Conservation (phyloP, 1,140 invertebrate genomes). For the Schlechtendalia chinensis region DNA sequence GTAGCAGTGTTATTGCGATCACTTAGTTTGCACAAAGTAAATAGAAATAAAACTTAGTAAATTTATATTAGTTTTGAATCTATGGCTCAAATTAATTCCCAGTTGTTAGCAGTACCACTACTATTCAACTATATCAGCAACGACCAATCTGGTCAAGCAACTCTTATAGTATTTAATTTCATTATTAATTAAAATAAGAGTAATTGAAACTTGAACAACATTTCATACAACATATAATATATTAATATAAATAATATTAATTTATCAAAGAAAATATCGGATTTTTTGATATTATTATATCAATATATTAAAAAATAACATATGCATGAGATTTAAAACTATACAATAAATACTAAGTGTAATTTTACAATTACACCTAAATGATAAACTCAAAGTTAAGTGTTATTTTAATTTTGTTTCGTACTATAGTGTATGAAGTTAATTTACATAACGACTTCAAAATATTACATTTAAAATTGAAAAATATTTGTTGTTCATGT, state of each 20-base stretch:
- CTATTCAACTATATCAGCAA: not conserved
- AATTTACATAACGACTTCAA: no score
- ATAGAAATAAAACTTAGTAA: constrained; percentile 16
- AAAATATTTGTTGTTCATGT: no score
- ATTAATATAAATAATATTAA: not conserved
- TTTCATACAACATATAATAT: no score
- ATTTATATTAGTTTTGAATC: constrained; percentile 3
- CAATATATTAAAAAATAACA: no score
- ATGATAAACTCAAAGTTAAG: no score
- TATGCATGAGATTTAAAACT: no score
- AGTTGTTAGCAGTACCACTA: not conserved
- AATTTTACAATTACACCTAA: no score
- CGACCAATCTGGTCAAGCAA: not conserved
- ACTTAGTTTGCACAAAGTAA: constrained; percentile 19
- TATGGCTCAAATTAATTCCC: not conserved
- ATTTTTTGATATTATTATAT: no score
- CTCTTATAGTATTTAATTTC: not conserved
- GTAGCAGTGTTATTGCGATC: constrained; percentile 12
- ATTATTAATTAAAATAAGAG: not conserved
- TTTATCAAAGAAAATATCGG: not conserved
- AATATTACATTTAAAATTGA: no score
- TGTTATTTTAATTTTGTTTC: no score
- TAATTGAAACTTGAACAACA: not conserved
- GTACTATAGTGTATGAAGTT: no score
- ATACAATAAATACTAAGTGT: no score